Base-by-base conservation (phyloP, 1,140 invertebrate genomes). In the Caenorhabditis tropicalis region DNA sequence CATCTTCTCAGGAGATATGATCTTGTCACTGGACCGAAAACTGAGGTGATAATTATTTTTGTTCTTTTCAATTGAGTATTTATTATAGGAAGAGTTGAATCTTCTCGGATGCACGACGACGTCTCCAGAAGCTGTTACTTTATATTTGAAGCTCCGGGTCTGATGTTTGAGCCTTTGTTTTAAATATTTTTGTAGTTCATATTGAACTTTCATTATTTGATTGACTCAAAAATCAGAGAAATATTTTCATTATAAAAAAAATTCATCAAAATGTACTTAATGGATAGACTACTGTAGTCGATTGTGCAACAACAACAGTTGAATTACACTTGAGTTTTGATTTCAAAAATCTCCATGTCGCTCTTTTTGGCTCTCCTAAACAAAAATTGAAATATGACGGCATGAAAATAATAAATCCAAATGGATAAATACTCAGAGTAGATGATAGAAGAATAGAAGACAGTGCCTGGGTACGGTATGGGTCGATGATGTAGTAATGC, bases 1-100 rank as follows among this genome's bases (percentile, higher is more conserved):
- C 53, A 85, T 19, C 58, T 91, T 0, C 70, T 92, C 16, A 86
- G 88, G 36, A 89, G 88, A 43, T 89, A 89, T n/a, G 21, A 82
- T 84, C 87, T 90, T 87, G 79, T 83, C 4, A 43, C 60, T 15
- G 88, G 87, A 60, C 48, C 80, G 4, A 58, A 89, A 56, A 91
- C 90, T 27, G 60, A 88, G 83, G 82, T 51, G n/a, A 51, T 5
- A 16, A 43, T 5, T 51, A 15, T 16, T 51, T 19, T 51, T 12
- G 19, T 10, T 15, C 15, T 19, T 16, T 0, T 16, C 6, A 19
- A 19, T 51, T 0, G n/a, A 51, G 48, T 19, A 43, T 15, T 51
- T 16, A 51, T 51, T 51, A 19, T 19, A 51, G 48, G n/a, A 33
- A 27, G 0, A 83, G 10, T 39, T 84, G 15, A 48, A 39, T n/a